Evolutionary conservation across 2,113 vertebrate species (phyloP).

Genomic region (Orcinus orca): DNA sequence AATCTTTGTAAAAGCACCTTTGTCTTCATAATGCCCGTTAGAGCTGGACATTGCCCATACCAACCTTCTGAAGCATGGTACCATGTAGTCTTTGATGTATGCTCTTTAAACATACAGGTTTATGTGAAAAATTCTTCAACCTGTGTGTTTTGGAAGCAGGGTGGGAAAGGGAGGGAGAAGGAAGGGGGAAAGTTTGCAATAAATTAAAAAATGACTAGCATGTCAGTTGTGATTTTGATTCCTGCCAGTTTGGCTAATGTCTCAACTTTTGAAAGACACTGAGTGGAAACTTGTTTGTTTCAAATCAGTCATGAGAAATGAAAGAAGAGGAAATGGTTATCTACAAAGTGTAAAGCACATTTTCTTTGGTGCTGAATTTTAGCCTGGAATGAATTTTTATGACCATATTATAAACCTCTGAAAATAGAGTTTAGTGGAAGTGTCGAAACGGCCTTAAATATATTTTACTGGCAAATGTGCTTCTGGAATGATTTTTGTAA

Average conservation of each 20-base stretch:
- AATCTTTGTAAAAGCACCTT: neutral
- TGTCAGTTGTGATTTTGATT: neutral
- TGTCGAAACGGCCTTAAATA: conserved; percentile 49
- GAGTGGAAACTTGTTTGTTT: conserved; percentile 11
- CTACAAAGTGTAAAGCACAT: conserved; percentile 49
- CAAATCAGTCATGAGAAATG: conserved; percentile 46
- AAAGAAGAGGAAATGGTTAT: conserved; percentile 55
- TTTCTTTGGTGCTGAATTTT: conserved; percentile 68
- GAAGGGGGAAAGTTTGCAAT: neutral
- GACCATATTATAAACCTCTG: conserved; percentile 41
- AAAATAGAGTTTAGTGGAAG: conserved; percentile 57
- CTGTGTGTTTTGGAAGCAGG: neutral
- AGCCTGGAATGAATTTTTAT: conserved; percentile 69
- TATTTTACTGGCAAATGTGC: conserved; percentile 58
- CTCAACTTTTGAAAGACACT: conserved; percentile 41
- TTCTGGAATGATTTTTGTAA: conserved; percentile 65
- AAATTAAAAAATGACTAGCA: neutral
- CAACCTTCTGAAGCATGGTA: neutral
- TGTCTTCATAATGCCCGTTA: neutral
- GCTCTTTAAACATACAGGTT: neutral
- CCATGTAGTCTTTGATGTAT: neutral
- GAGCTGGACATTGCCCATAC: rapidly evolving
- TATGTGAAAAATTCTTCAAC: neutral
- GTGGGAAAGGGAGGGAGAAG: neutral
- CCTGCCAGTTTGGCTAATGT: neutral